These are phyloP conservation scores for Alouatta caraya DNA, from an alignment of 2,797 vertebrate species.

Conservation along the genomic window DNA sequence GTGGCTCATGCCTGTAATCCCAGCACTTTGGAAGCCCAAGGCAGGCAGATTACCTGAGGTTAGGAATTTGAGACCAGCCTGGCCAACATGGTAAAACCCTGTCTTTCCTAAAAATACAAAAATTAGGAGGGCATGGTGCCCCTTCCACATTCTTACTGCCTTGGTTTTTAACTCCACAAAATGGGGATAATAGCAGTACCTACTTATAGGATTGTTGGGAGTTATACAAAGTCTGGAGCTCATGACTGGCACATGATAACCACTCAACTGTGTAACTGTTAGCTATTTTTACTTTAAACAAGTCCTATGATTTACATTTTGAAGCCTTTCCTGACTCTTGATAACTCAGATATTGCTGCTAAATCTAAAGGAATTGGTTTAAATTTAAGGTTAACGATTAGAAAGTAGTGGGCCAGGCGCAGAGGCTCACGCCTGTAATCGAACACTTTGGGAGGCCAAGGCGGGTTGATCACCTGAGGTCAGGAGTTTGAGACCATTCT, in stretches of 20 bases:
- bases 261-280: not conserved
- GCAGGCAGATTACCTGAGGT: no score
- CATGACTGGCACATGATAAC: not conserved
- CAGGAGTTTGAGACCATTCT: no score
- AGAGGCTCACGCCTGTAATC: no score
- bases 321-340: not conserved
- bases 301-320: not conserved
- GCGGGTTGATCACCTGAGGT: no score
- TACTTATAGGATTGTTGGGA: not conserved
- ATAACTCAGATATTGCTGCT: not conserved
- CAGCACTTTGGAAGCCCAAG: no score
- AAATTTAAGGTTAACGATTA: not conserved
- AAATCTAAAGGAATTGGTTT: not conserved
- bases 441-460: no score
- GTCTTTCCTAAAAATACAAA: not conserved
- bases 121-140: not conserved
- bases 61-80: no score
- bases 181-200: not conserved
- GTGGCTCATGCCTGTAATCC: no score
- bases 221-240: not conserved
- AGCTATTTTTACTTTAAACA: not conserved
- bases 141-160: not conserved
- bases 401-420: no score
- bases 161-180: not conserved
- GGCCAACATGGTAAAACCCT: no score